Evolutionary conservation across 2,888 invertebrate genomes (phyloP), one percentile per base, ranked within the genome.

Genomic region (Drosophila recens): DNA sequence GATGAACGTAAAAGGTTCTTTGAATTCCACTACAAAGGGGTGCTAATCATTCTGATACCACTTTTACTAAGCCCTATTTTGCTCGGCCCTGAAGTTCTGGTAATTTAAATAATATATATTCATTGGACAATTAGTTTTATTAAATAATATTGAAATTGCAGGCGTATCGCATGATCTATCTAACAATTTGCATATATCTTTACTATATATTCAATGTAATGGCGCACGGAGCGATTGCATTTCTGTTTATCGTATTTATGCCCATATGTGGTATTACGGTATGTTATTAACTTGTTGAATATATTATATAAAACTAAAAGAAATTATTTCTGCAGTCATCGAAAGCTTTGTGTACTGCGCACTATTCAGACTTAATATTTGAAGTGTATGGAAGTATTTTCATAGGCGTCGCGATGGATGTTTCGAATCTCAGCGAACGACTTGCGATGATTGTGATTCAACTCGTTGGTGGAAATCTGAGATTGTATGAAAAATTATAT

Each of bases 21-120:
- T 4, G 70, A 71, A 40, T 87, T 52, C 36, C 86, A 86, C 48
- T 86, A 81, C 17, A 86, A 88, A 43, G 86, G 86, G 1, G 17
- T 69, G 1, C 53, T 89, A 0, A 15, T 87, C 0, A 0, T 80
- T 1, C 1, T 78, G 0, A 62, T 89, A 43, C 86, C 86, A 0
- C 0, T 89, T 0, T 0, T 75, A 6, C 68, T 67, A 5, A 27
- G 17, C 0, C 87, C 81, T 0, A 52, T 86, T 36, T 42, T 83
- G 5, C 4, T 75, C 0, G 67, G 65, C 1, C 6, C 23, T 0
- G 63, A 73, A 3, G 4, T 66, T 0, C 0, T 63, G 43, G 85
- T 85, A 64, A 70, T 72, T 20, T 0, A 6, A 15, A 11, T 17
- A 17, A 17, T 17, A 17, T 17, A 17, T 10, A 11, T 15, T 4